These are phyloP conservation scores for Labrus mixtus DNA, from an alignment of 2,113 vertebrate species.

Conservation along the genomic window DNA sequence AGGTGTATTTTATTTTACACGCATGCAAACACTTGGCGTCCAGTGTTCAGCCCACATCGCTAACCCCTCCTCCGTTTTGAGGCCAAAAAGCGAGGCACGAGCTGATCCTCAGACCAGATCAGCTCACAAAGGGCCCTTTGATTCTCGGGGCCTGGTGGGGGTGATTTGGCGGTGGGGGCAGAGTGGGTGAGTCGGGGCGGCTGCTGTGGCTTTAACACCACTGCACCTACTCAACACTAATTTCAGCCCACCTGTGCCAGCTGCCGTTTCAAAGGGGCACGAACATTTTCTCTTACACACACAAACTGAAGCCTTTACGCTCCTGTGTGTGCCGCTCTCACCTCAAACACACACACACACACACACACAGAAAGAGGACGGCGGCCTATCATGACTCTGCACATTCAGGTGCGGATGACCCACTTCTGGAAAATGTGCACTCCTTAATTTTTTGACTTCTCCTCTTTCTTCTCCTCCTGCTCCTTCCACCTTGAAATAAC, in stretches of 20 bases:
- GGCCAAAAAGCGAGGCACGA: conserved; percentile 31
- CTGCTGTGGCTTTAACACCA: conserved; percentile 60
- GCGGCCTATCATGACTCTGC: conserved; percentile 44
- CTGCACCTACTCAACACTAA: conserved; percentile 53
- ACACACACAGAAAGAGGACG: not conserved
- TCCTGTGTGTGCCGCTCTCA: conserved; percentile 16
- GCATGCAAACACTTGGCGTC: conserved; percentile 4
- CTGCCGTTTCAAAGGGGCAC: conserved; percentile 30
- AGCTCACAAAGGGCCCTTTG: conserved; percentile 73
- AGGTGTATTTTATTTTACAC: conserved; percentile 8
- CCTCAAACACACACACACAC: not conserved
- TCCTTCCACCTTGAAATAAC: conserved; percentile 50
- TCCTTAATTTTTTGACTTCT: conserved; percentile 34
- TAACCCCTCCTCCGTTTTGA: conserved; percentile 21
- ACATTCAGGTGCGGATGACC: conserved; percentile 58
- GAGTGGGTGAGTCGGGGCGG: conserved; percentile 28
- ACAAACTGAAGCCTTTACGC: conserved; percentile 16
- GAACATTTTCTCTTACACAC: conserved; percentile 34
- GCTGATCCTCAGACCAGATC: conserved; percentile 43
- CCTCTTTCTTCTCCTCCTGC: conserved; percentile 8
- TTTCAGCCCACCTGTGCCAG: conserved; percentile 55
- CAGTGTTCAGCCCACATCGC: conserved; percentile 20
- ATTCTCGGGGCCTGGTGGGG: conserved; percentile 50
- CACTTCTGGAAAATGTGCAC: conserved; percentile 33
- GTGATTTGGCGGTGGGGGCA: not conserved